Base-by-base conservation (phyloP, 2,888 invertebrate species). In the Eledona agricola region DNA sequence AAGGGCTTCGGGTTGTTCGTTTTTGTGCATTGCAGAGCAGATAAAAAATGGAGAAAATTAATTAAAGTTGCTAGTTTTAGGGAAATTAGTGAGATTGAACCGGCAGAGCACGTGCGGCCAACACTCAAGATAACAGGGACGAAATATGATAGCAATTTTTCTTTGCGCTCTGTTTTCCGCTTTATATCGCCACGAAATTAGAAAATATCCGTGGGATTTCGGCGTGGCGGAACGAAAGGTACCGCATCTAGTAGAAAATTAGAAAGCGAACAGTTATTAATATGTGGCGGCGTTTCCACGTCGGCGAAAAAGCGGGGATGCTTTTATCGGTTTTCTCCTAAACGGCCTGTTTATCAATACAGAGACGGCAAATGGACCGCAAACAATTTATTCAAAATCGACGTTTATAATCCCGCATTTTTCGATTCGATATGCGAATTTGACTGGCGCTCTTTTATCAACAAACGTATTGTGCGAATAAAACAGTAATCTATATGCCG, bases 351-450 rank as follows among this genome's bases (percentile, higher is more conserved):
- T 43, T 43, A 31, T 43, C 31, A 43, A 31, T 43, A 43, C 31
- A 23, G 6, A 12, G 10, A 4, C 19, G 7, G 19, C 31, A 43
- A 43, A 43, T 43, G 29, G 43, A 19, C 43, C 23, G 29, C 26
- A 12, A 31, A 31, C 43, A 31, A 43, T 43, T 43, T 43, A 43
- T 43, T 43, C 15, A 43, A 43, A 43, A 31, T 31, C 43, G 20
- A 15, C 17, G 23, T 35, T 35, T 20, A 22, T 20, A 31, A 43
- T 28, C 28, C 28, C 16, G 13, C 13, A 26, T 17, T 17, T 15
- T 16, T 10, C 15, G 17, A 1, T 28, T 28, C 10, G 6, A 35
- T 20, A 35, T 35, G 20, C 12, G 11, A 22, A 22, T 35, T 20
- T 35, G 35, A 35, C 13, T 12, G 12, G 22, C 17, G 17, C 16